A percentile compares a stretch with the other conserved stretches of the same genome.
Conservation (phyloP, 2,113 vertebrate genomes). For the Alligator mississippiensis region DNA sequence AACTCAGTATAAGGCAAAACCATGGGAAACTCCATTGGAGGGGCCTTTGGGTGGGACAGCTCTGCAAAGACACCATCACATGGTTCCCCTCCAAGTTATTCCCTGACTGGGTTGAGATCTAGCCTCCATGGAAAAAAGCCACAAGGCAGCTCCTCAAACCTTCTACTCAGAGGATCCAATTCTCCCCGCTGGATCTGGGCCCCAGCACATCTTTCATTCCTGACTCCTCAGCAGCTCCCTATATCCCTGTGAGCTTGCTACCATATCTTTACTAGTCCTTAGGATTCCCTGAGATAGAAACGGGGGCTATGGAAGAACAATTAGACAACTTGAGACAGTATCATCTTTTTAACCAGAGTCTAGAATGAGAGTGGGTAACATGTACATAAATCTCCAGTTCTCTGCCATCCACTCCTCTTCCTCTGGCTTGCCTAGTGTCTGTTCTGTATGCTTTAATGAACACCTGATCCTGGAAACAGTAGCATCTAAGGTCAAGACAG, state of each 20-base stretch:
- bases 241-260: not conserved
- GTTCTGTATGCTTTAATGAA: not conserved
- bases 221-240: not conserved
- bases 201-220: not conserved
- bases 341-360: not conserved
- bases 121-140: accelerated
- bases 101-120: not conserved
- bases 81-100: not conserved
- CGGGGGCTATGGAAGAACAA: not conserved
- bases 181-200: not conserved
- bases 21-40: not conserved
- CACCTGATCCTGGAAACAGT: not conserved
- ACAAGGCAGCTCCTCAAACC: not conserved
- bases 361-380: not conserved
- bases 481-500: not conserved
- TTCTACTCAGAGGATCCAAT: not conserved
- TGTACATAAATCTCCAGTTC: not conserved
- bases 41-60: not conserved
- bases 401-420: not conserved
- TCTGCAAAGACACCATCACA: not conserved
- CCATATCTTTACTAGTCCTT: not conserved
- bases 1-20: not conserved
- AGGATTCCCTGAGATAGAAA: not conserved
- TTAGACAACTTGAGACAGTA: not conserved
- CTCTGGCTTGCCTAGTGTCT: not conserved